Percentiles rank a stretch among this genome's conserved stretches.
phyloP scores from a whole-genome alignment of 2,113 vertebrate species.

The Theristicus caerulescens region DNA sequence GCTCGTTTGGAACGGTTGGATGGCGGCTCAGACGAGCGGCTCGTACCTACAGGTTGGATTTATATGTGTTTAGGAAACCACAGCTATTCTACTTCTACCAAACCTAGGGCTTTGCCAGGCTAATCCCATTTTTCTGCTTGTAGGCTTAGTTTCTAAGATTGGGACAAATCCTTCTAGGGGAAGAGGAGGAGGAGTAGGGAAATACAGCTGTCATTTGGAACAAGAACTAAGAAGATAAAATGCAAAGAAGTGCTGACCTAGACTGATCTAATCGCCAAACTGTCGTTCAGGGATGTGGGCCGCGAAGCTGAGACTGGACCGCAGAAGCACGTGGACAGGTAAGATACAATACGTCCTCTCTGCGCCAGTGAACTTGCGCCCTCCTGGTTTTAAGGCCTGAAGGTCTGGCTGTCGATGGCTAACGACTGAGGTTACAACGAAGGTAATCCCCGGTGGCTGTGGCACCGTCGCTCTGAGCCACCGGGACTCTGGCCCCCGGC shows the following conservation, averaged over 20 bases:
- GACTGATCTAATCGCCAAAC: background rate
- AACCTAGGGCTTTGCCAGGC: background rate
- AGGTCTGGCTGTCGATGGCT: rapidly evolving
- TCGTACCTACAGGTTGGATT: background rate
- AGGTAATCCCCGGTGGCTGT: rapidly evolving
- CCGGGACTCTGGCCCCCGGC: rapidly evolving
- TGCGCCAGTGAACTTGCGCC: background rate
- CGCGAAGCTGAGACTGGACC: background rate
- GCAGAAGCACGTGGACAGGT: background rate
- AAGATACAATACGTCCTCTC: background rate
- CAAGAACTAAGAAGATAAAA: background rate
- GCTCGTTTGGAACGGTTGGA: background rate
- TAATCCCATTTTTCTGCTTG: background rate
- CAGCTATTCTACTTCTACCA: background rate
- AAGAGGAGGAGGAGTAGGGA: background rate
- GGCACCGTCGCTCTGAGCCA: background rate
- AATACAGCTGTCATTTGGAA: background rate
- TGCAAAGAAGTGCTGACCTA: background rate
- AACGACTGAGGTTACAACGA: background rate
- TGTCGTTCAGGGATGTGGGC: background rate
- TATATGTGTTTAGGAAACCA: background rate
- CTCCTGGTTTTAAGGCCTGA: background rate
- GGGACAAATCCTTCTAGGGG: background rate
- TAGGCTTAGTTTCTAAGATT: background rate
- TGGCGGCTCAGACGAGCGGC: background rate